Base-by-base conservation (phyloP, 2,797 vertebrate species). In the Loriculus beryllinus region DNA sequence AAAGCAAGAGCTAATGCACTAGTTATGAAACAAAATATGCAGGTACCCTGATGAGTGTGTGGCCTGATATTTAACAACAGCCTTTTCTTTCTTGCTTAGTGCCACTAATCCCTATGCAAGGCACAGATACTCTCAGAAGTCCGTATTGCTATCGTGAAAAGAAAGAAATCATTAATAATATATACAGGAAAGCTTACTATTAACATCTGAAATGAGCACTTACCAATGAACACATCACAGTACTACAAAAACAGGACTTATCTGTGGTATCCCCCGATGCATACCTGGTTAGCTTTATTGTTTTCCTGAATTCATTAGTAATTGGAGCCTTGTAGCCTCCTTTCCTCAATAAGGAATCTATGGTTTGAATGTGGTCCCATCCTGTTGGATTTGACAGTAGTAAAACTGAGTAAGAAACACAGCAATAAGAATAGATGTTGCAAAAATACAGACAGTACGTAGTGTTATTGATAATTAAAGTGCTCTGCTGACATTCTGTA, bases 361-460 rank as follows among this genome's bases (percentile, higher is more conserved):
- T 99, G 98, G 99, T 99, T 98, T 99, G 99, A 99, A 99, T 99
- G 98, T 99, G 99, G 99, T 99, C 99, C 99, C 99, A 99, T 98
- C 99, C 99, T 99, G 97, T 59, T 82, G 67, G 95, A 85, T 97
- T 64, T 77, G 12, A 96, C 74, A 86, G 95, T 13, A 96, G 83
- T 86, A 96, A 87, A 91, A 76, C 87, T 89, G 45, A 95, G 86
- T 93, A 65, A 96, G 91, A 90, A 71, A 76, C 29, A 26, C 1
- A 75, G 70, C 56, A 87, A 57, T 14, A 77, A 87, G n/a, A 42
- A 86, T 1, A 75, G 71, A 49, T 3, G 21, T 19, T 35, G 45
- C 68, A 87, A 59, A 83, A 91, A 70, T 6, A 88, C 60, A 82
- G 63, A 20, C 31, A 39, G 37, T 10, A 29, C 1, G 14, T 10